Base-by-base conservation (phyloP, 1,140 invertebrate species). In the Bombus waltoni region DNA sequence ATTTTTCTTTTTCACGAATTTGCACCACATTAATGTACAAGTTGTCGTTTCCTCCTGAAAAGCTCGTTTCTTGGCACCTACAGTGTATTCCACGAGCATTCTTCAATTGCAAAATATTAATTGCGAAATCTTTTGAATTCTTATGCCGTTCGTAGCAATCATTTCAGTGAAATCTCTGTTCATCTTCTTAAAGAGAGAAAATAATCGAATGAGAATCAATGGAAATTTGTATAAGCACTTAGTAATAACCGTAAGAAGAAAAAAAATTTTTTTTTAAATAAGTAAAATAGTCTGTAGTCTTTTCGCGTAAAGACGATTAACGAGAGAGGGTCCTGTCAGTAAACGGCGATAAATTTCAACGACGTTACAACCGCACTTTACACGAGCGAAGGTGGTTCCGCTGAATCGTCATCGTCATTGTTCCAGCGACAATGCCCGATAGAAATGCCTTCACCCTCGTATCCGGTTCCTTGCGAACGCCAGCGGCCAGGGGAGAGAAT, bases 401-500 rank as follows among this genome's bases (percentile, higher is more conserved):
- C 32, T 28, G 78, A 83, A 85, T 88, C 47, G 81, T 85, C 81
- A 79, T 71, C 79, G 74, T 90, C 88, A 93, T 92, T 91, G 92
- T 93, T 82, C 70, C 81, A 78, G 72, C 82, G 89, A 93, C 90
- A 93, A 92, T 92, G 86, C 87, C 72, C 75, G 75, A 87, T 83
- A 91, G 85, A 90, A 92, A 93, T 91, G 87, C 87, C 88, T 91
- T 89, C 90, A 87, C 91, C 91, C 92, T 91, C 91, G 87, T 87
- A 92, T 93, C 88, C 87, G 90, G 85, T 77, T 73, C 38, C 79
- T 78, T 80, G 79, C 47, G 59, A 83, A 73, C 47, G 18, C 47
- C 5, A 72, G 78, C 28, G 28, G 59, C 47, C 68, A 89, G 91
- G 90, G 92, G 88, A 91, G 89, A 88, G 88, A 92, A 93, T 93